Evolutionary conservation across 2,113 vertebrate species (phyloP), one percentile per base, ranked within the genome.

Genomic region (Gadus macrocephalus): DNA sequence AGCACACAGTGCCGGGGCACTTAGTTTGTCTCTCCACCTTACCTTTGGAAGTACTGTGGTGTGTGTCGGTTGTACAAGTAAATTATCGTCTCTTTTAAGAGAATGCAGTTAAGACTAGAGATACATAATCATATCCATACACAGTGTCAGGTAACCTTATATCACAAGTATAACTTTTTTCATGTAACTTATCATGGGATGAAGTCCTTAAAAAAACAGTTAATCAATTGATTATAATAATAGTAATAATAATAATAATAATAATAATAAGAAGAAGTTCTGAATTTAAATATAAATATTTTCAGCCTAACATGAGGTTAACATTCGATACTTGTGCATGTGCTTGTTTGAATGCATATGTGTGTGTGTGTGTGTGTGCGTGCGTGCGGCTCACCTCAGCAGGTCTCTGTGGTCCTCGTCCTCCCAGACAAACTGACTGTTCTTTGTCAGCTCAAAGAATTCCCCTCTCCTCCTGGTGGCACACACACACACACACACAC

Each of bases 391-490:
- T 85, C 89, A 98, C 97, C 95, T 87, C 84, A 99, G 92, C 20
- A 99, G 74, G 64, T 98, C 95, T 85, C 93, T 93, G 83, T 99
- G 97, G 63, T 90, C 68, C 65, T 94, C 93, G 8, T 96, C 92
- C 74, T 97, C 95, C 92, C 94, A 93, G 19, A 89, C 90, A 87
- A 98, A 97, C 79, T 95, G 93, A 53, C 92, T 95, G 89, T 95
- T 97, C 86, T 93, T 93, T 67, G 96, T 91, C 73, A 98, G 92
- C 81, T 98, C 95, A 74, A 99, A 98, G 86, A 99, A 99, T 73
- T 99, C 96, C 76, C 93, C 94, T 67, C 91, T 81, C 74, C 87
- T 91, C 72, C 91, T 92, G 83, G 53, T 31, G 76, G 62, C 66
- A 81, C 75, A 82, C 53, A 73, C 35, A 25, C n/a, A 75, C 20